Evolutionary conservation across 2,888 invertebrate species (phyloP).

Genomic region (Psococerastis gibbosa): DNA sequence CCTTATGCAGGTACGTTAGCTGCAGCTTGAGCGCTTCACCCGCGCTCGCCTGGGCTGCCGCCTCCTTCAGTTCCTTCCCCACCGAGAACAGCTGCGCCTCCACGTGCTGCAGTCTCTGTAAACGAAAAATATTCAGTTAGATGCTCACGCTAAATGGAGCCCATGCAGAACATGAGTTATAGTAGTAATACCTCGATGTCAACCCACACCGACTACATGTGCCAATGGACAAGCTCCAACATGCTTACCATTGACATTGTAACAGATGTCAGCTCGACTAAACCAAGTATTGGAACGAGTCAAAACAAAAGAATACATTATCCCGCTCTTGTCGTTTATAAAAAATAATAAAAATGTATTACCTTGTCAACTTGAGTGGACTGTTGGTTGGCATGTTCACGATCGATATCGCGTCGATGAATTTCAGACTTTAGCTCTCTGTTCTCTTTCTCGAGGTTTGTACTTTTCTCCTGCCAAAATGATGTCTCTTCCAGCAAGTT

Average conservation of each 20-base stretch:
- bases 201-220: too few species aligned
- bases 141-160: too few species aligned
- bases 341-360: slow-evolving; percentile 9
- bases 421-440: slow-evolving; percentile 23
- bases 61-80: slow-evolving; percentile 27
- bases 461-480: slow-evolving; percentile 23
- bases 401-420: slow-evolving; percentile 15
- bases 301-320: slow-evolving; percentile 1
- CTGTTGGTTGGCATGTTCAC: slow-evolving; percentile 13
- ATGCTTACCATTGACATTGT: too few species aligned
- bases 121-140: too few species aligned
- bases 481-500: slow-evolving; percentile 25
- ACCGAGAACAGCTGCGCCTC: slow-evolving; percentile 28
- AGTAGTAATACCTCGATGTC: too few species aligned
- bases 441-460: slow-evolving; percentile 33
- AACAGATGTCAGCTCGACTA: too few species aligned
- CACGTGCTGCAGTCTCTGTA: slow-evolving; percentile 26
- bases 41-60: slow-evolving; percentile 29
- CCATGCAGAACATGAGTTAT: background rate
- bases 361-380: slow-evolving; percentile 15
- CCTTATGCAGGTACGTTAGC: slow-evolving; percentile 32
- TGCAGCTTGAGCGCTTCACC: slow-evolving; percentile 33
- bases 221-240: too few species aligned
- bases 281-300: too few species aligned
- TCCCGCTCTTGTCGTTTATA: too few species aligned